Conservation (phyloP, 2,113 vertebrate genomes). For the Colius striatus region DNA sequence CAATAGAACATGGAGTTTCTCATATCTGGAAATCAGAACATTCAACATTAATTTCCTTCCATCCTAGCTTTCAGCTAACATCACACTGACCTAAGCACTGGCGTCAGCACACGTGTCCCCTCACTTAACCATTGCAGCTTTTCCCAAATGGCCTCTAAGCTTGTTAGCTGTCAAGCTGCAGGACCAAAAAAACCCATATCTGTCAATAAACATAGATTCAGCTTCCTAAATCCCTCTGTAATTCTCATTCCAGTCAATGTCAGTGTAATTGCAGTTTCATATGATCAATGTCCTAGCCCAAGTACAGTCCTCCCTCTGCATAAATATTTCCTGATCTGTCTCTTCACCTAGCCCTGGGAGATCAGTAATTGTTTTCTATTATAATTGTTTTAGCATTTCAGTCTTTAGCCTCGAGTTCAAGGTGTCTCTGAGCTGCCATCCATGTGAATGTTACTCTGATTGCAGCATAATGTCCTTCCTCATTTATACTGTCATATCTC, state of each 20-base stretch:
- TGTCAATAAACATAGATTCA: conserved; percentile 22
- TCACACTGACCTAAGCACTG: not conserved
- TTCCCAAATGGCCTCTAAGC: not conserved
- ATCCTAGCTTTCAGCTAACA: not conserved
- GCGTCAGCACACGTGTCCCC: not conserved
- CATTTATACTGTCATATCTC: conserved; percentile 12
- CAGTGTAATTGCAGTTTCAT: conserved; percentile 41
- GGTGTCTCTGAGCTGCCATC: not conserved
- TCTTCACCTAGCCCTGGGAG: conserved; percentile 42
- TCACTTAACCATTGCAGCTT: not conserved
- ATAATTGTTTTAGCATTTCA: conserved; percentile 27
- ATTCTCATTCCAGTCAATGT: conserved; percentile 42
- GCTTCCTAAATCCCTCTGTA: not conserved
- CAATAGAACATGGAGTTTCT: not conserved
- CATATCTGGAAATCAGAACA: not conserved
- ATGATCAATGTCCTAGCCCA: conserved; percentile 31
- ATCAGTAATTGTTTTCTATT: conserved; percentile 50
- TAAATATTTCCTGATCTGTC: conserved; percentile 44
- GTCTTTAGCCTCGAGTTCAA: conserved; percentile 45
- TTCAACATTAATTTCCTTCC: not conserved
- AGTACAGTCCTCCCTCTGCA: conserved; percentile 1
- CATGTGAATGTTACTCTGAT: not conserved
- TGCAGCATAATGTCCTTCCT: conserved; percentile 11
- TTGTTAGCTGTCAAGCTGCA: not conserved
- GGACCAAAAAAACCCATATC: not conserved